These are phyloP conservation scores for Polia nebulosa DNA, from an alignment of 2,888 invertebrate species.

Conservation along the genomic window DNA sequence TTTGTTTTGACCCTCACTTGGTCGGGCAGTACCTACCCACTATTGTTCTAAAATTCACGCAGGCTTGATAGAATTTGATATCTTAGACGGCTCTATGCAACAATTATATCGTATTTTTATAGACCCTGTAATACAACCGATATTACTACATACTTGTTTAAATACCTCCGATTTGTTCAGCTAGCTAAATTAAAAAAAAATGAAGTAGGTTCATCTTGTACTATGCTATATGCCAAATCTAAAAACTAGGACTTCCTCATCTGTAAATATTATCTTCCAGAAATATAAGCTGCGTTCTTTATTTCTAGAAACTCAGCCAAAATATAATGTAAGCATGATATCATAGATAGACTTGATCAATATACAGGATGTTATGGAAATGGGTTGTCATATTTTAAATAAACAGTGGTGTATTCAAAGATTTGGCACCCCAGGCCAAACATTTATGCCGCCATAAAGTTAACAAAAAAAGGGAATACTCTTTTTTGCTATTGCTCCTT, in stretches of 20 bases:
- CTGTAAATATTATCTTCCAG: constrained; percentile 25
- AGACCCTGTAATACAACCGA: neutral
- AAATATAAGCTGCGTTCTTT: neutral
- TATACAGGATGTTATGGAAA: no score
- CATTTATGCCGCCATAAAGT: no score
- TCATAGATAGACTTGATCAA: neutral
- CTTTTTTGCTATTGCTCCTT: no score
- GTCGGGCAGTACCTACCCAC: neutral
- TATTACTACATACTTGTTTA: constrained; percentile 14
- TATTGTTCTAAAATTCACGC: neutral
- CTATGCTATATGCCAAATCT: constrained; percentile 42
- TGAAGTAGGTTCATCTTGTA: neutral
- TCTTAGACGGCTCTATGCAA: neutral
- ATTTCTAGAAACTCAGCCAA: constrained; percentile 20
- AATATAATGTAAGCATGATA: constrained; percentile 12
- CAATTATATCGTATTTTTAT: constrained; percentile 13
- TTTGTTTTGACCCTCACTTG: neutral
- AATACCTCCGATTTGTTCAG: neutral
- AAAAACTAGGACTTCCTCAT: constrained; percentile 2
- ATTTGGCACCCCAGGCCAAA: no score
- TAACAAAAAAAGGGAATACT: no score
- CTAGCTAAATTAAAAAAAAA: neutral
- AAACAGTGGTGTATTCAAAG: no score
- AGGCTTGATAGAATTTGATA: neutral
- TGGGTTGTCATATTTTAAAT: no score